Evolutionary conservation across 1,140 invertebrate species (phyloP), one percentile per base, ranked within the genome.

Genomic region (Gryon sp.): DNA sequence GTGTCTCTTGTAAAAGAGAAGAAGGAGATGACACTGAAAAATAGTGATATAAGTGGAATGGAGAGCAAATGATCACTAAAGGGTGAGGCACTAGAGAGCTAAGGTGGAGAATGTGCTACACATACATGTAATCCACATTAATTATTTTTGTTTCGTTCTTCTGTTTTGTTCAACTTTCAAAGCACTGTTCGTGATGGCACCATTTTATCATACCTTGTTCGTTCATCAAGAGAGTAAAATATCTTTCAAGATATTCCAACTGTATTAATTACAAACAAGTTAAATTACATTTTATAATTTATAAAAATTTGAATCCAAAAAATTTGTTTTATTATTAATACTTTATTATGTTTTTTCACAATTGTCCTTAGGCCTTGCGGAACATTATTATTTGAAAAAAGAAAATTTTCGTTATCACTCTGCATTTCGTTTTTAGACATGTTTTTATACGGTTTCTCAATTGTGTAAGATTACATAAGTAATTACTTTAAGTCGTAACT

Each of bases 51-150:
- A 34, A 46, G 48, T 26, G 41, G 46, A 28, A 70, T 20, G 45
- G 45, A 50, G 8, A 48, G 24, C 32, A 46, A 38, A 30, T 41
- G 38, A 62, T 46, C 38, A 16, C 41, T 48, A 69, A 59, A 53
- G 66, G 60, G 69, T 53, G 55, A 53, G 43, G 57, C 77, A 43
- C 32, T 46, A 24, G 18, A 60, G 55, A 46, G 50, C 26, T 9
- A 69, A 60, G 59, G 63, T 63, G 40, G 41, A 60, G 65, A 52
- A 78, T 66, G 43, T 62, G 60, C 76, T 53, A 72, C 59, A 72
- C 78, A 80, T 77, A 82, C 65, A 80, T 83, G 82, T 83, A 77
- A 81, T 80, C 76, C 75, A 78, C 81, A 84, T 85, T 85, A 84
- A 84, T 85, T 85, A 83, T 83, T 84, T 83, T 79, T 81, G 70